Conservation (phyloP, 23 tunicate species). For the Halocynthia aurantium region DNA sequence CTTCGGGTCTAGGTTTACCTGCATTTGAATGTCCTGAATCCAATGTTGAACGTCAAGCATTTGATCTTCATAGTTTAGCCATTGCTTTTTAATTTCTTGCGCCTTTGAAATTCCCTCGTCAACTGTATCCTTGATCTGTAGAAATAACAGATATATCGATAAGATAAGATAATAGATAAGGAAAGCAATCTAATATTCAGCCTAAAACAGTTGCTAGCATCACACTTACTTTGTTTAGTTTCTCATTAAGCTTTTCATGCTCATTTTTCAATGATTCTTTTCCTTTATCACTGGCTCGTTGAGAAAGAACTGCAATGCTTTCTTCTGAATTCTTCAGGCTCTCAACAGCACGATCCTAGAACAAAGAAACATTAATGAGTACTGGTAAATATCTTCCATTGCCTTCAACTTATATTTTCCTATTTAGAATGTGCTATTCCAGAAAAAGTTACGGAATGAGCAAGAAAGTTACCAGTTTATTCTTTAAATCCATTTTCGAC, state of each 20-base stretch:
- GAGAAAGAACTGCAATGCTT: not conserved
- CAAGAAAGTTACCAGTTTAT: not conserved
- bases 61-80: slow-evolving; percentile 57
- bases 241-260: slow-evolving; percentile 18
- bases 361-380: not conserved
- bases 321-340: slow-evolving; percentile 26
- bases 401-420: not conserved
- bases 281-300: slow-evolving; percentile 23
- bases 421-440: not conserved
- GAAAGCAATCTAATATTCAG: not conserved
- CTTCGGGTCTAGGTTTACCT: slow-evolving; percentile 19
- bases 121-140: not conserved
- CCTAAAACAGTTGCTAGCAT: not conserved
- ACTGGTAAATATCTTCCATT: not conserved
- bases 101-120: slow-evolving; percentile 14
- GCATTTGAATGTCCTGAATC: slow-evolving; percentile 42
- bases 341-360: slow-evolving; percentile 23
- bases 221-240: slow-evolving; percentile 14
- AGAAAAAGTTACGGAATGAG: not conserved
- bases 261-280: slow-evolving; percentile 25
- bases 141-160: not conserved
- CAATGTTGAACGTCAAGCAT: slow-evolving; percentile 38
- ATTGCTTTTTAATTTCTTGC: slow-evolving; percentile 42
- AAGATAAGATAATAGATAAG: not conserved
- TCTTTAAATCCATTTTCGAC: slow-evolving; percentile 12